phyloP scores from a whole-genome alignment of 2,113 vertebrate genomes.

The Sminthopsis crassicaudata region DNA sequence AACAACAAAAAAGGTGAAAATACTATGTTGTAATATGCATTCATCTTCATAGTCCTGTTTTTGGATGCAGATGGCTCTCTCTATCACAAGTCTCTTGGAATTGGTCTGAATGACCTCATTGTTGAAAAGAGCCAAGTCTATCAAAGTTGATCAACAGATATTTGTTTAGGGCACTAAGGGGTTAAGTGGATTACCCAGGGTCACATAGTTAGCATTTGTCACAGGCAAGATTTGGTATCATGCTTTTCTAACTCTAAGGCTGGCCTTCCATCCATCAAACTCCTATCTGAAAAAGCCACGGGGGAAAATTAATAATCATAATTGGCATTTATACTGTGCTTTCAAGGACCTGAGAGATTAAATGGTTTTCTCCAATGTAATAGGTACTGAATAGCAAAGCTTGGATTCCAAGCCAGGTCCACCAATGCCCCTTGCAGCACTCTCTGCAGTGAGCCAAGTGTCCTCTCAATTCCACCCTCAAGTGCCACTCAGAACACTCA shows the following conservation, averaged over 20 bases:
- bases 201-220: not conserved
- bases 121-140: no score
- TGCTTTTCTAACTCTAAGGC: not conserved
- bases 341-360: not conserved
- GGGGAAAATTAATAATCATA: not conserved
- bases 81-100: no score
- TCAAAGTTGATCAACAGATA: not conserved
- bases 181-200: not conserved
- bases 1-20: no score
- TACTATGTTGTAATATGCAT: no score
- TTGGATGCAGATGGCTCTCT: no score
- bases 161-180: not conserved
- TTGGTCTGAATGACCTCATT: no score
- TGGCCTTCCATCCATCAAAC: not conserved
- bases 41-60: no score
- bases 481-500: not conserved
- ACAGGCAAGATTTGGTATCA: not conserved
- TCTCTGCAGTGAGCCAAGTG: not conserved
- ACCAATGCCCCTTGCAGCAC: not conserved
- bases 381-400: slow-evolving; percentile 10
- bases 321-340: not conserved
- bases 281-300: not conserved
- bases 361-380: not conserved
- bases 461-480: not conserved
- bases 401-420: not conserved